Evolutionary conservation across 2,113 vertebrate genomes (phyloP).

Genomic region (Dunckerocampus dactyliophorus): DNA sequence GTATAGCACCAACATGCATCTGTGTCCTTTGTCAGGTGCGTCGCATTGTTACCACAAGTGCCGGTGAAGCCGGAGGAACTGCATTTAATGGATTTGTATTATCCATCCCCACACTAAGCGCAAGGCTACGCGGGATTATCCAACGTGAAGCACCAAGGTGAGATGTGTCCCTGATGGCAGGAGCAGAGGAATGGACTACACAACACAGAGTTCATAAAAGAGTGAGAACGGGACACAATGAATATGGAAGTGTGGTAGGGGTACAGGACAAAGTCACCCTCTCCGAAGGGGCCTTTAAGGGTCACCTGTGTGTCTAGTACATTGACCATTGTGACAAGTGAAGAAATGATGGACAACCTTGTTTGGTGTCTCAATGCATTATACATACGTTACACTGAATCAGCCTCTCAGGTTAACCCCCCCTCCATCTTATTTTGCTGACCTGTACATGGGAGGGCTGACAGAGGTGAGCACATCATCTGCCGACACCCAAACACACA

Average conservation of each 20-base stretch:
- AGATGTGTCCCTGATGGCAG: slow-evolving; percentile 42
- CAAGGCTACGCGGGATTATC: slow-evolving; percentile 17
- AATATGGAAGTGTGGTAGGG: slow-evolving; percentile 47
- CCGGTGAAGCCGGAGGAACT: slow-evolving; percentile 13
- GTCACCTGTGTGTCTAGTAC: slow-evolving; percentile 48
- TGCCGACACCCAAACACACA: slow-evolving; percentile 57
- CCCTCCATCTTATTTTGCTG: slow-evolving; percentile 66
- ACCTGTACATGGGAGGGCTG: slow-evolving; percentile 65
- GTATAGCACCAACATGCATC: slow-evolving; percentile 3
- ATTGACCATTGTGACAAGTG: slow-evolving; percentile 32
- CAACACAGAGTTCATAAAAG: slow-evolving; percentile 34
- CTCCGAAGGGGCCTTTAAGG: slow-evolving; percentile 36
- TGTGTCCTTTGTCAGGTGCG: slow-evolving; percentile 2
- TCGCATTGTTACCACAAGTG: slow-evolving; percentile 14
- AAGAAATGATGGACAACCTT: slow-evolving; percentile 33
- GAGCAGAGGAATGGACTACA: slow-evolving; percentile 26
- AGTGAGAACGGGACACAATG: slow-evolving; percentile 53
- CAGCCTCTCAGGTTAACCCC: slow-evolving; percentile 32
- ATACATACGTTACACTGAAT: slow-evolving; percentile 46
- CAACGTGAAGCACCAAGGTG: slow-evolving; percentile 33
- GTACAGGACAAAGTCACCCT: slow-evolving; percentile 59
- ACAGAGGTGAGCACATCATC: slow-evolving; percentile 74
- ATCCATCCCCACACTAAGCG: slow-evolving; percentile 9
- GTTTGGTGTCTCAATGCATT: slow-evolving; percentile 29
- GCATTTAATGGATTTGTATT: slow-evolving; percentile 39